Base-by-base conservation (phyloP, 2,113 vertebrate species). In the Psophia crepitans region DNA sequence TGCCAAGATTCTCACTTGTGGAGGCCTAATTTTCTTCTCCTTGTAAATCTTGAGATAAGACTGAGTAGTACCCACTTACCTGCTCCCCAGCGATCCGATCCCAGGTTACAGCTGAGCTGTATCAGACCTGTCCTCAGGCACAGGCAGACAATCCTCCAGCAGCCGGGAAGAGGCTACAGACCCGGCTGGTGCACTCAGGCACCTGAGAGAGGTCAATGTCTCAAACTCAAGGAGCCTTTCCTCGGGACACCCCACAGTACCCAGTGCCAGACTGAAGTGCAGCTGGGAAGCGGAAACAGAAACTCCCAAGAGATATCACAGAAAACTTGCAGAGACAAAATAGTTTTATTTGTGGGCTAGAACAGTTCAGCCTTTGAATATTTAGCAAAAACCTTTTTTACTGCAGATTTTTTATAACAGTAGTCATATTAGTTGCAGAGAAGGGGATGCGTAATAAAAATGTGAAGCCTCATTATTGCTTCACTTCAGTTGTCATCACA, bases 261-360 rank as follows among this genome's bases (percentile, higher is more conserved):
- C 24, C 11, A 6, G 8, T 48, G 24, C 8, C 18, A 37, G 54
- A 27, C 35, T 22, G 53, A 28, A 41, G 41, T 1, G 0, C 1
- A 4, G 17, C 35, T 77, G 51, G 51, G 57, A 69, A 54, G 12
- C 43, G 33, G 60, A 54, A 93, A 41, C 39, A 79, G 24, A 35
- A 93, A 26, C 3, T 85, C 18, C 28, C 32, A 51, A 33, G 53
- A 56, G 28, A 58, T 33, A 60, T 32, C 23, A 33, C 37, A 75
- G 16, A 1, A 2, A 33, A 20, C 17, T 51, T 79, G 53, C 51
- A 63, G 46, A 85, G 35, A 11, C 30, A 44, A 84, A 63, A 20
- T 30, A 18, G 27, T 63, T 79, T 51, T 53, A 44, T 83, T 58
- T 64, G 39, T 51, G 41, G 30, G 23, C 46, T 68, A 32, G 32